A percentile compares a stretch with the other conserved stretches of the same genome.
Evolutionary conservation across 2,113 vertebrate species (phyloP).

Genomic region (Mormyrus iriodes): DNA sequence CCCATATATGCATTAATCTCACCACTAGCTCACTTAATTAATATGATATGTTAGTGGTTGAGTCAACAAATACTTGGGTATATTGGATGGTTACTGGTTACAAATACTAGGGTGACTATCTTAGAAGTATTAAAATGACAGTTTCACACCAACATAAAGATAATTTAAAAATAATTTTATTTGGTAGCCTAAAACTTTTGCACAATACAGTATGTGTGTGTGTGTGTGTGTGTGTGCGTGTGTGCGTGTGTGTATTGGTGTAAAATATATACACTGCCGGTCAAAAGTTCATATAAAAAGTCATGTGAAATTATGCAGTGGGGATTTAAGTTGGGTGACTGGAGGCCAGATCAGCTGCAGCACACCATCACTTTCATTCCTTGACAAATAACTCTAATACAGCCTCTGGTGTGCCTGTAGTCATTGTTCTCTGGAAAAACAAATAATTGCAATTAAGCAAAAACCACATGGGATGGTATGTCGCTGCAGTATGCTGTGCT

Average conservation of each 20-base stretch:
- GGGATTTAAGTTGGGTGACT: not conserved
- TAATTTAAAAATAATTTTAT: not conserved
- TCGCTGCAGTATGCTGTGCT: not conserved
- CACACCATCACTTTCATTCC: not conserved
- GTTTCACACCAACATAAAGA: not conserved
- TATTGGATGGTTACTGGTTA: not conserved
- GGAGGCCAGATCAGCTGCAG: not conserved
- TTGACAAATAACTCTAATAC: not conserved
- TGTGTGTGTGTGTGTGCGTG: not conserved
- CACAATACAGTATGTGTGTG: not conserved
- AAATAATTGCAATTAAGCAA: not conserved
- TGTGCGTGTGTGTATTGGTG: not conserved
- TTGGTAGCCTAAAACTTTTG: not conserved
- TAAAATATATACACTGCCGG: not conserved
- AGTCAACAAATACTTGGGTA: not conserved
- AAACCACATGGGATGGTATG: not conserved
- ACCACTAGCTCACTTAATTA: not conserved
- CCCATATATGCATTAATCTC: not conserved
- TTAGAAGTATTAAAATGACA: not conserved
- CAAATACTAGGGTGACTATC: not conserved
- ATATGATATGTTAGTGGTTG: not conserved
- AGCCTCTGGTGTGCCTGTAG: not conserved
- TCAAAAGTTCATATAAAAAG: not conserved
- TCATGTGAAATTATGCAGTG: not conserved
- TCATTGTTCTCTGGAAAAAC: not conserved